Evolutionary conservation across 1,140 invertebrate genomes (phyloP), one percentile per base, ranked within the genome.

Genomic region (Apis dorsata): DNA sequence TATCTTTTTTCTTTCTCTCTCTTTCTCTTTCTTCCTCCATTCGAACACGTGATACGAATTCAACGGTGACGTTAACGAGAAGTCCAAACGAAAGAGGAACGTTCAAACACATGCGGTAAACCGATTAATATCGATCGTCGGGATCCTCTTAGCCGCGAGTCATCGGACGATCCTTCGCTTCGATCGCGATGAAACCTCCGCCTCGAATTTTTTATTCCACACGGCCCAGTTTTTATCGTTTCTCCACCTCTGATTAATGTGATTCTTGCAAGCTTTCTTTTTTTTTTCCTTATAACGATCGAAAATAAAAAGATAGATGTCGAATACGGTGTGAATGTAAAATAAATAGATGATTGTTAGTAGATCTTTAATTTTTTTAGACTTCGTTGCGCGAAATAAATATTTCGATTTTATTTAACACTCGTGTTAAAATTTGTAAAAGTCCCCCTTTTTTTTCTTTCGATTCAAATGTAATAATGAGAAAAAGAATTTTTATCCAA

Each of bases 41-140:
- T n/a, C 59, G 4, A 21, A 49, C 53, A 21, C 12, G 12, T 10
- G 19, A 51, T 21, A 24, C 9, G 4, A 28, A 24, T 69, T 59
- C 34, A 21, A 71, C 59, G 13, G 11, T 28, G 55, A 62, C 44
- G 57, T 62, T 79, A 79, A 79, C 57, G 44, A 51, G 69, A 72
- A 79, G 10, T 51, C 68, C 55, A 70, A 59, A 79, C 24, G 65
- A 79, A 15, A 49, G n/a, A 19, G 21, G 34, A 59, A 79, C 53
- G 53, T 49, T 59, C 5, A 19, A 70, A 49, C 65, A 51, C 65
- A 59, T 1, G 53, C 34, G 76, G n/a, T 44, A 24, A 19, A 70
- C 15, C 76, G 53, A 79, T 79, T 79, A 79, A 79, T 59, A 68
- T 19, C 65, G 76, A 79, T 59, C 53, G 11, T 9, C n/a, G 34